These are phyloP conservation scores for Calliphora vicina DNA, from an alignment of 1,140 invertebrate species.

Conservation along the genomic window DNA sequence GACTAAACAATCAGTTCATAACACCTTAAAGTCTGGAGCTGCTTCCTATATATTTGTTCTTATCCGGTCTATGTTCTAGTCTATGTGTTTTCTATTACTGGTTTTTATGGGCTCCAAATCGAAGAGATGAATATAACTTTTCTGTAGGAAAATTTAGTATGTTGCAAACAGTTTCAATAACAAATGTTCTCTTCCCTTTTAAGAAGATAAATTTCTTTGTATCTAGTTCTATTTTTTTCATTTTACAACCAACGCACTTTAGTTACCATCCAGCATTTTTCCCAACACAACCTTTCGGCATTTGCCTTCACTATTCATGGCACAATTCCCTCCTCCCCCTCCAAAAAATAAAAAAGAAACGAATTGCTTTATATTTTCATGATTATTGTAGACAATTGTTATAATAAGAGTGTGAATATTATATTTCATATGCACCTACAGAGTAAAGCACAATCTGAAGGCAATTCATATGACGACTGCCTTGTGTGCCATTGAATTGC, in stretches of 20 bases:
- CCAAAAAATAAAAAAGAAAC: neutral
- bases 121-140: too few relatives aligned
- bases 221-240: too few relatives aligned
- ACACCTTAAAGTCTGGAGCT: too few relatives aligned
- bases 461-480: neutral
- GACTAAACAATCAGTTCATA: too few relatives aligned
- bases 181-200: neutral
- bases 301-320: neutral
- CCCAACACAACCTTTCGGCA: neutral
- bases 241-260: neutral
- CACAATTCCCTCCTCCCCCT: too few relatives aligned
- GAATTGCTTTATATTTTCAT: slow-evolving; percentile 23
- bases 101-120: too few relatives aligned
- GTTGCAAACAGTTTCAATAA: neutral
- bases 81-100: too few relatives aligned
- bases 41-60: too few relatives aligned
- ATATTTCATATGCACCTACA: slow-evolving; percentile 13
- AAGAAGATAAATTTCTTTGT: neutral
- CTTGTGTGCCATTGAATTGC: neutral
- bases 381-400: slow-evolving; percentile 27
- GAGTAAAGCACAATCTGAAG: neutral
- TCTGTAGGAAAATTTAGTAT: too few relatives aligned
- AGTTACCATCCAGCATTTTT: neutral
- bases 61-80: too few relatives aligned
- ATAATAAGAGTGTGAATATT: slow-evolving; percentile 27